phyloP scores from a whole-genome alignment of 2,888 invertebrate genomes.

The Girardia tigrina region DNA sequence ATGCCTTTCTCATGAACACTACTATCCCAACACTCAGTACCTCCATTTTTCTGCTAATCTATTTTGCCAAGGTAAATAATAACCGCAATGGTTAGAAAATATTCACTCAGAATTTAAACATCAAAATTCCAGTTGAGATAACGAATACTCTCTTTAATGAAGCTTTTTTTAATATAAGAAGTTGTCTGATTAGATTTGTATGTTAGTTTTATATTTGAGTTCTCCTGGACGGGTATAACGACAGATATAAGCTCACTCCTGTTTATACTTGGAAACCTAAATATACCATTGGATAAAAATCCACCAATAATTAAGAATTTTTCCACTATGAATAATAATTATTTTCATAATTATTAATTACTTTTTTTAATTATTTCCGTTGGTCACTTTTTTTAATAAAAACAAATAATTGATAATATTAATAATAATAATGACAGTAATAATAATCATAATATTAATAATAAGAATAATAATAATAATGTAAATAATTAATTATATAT shows the following conservation, averaged over 20 bases:
- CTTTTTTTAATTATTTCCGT: no score
- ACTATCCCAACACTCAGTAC: not conserved
- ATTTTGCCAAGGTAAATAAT: constrained; percentile 14
- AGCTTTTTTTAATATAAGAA: not conserved
- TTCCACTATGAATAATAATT: no score
- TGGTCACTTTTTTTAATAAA: no score
- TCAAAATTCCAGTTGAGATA: constrained; percentile 19
- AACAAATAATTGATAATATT: no score
- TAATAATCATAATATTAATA: no score
- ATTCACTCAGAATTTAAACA: not conserved
- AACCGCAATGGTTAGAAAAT: not conserved
- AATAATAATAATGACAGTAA: no score
- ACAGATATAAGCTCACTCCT: not conserved
- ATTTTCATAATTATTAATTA: no score
- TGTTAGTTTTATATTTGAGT: not conserved
- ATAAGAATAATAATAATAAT: no score
- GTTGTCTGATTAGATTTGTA: no score
- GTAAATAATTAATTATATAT: no score
- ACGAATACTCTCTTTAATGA: not conserved
- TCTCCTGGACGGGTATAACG: not conserved
- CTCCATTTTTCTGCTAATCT: not conserved
- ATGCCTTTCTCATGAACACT: constrained; percentile 10
- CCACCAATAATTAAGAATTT: not conserved
- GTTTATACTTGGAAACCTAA: not conserved
- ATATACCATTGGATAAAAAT: not conserved